These are phyloP conservation scores for Pteropus alecto DNA, from an alignment of 2,113 vertebrate genomes.

Conservation along the genomic window DNA sequence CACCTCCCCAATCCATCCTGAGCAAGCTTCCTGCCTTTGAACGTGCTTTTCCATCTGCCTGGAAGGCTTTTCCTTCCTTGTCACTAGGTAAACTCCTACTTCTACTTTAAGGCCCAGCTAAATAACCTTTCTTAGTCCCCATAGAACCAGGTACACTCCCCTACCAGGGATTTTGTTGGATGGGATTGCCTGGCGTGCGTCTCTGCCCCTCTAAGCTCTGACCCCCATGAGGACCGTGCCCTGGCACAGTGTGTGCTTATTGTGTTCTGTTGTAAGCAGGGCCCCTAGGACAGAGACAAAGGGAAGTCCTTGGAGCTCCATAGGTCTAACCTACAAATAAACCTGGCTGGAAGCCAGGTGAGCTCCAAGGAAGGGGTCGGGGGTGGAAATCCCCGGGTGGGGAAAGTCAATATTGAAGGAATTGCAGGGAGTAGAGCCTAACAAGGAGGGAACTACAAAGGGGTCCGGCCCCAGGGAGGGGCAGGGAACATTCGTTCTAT, in stretches of 20 bases:
- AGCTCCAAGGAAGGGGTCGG: background rate
- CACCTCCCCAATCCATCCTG: background rate
- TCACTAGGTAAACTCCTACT: slow-evolving; percentile 1
- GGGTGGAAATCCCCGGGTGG: background rate
- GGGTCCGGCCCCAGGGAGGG: background rate
- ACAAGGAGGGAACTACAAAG: background rate
- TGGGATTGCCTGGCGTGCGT: background rate
- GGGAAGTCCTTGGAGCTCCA: background rate
- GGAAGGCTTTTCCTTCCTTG: background rate
- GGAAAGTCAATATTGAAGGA: background rate
- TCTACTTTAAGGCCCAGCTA: background rate
- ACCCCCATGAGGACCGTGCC: background rate
- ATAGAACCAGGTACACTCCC: background rate
- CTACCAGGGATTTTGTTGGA: background rate
- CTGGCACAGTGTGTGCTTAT: background rate
- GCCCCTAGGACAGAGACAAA: background rate
- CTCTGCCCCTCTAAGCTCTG: background rate
- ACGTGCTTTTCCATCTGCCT: background rate
- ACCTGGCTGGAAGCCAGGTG: background rate
- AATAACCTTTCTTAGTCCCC: background rate
- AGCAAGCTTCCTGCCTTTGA: background rate
- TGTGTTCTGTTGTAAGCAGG: background rate
- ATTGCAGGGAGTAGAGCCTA: background rate
- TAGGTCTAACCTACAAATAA: background rate
- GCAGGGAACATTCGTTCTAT: background rate